Evolutionary conservation across 2,113 vertebrate species (phyloP), one percentile per base, ranked within the genome.

Genomic region (Aphyosemion australe): DNA sequence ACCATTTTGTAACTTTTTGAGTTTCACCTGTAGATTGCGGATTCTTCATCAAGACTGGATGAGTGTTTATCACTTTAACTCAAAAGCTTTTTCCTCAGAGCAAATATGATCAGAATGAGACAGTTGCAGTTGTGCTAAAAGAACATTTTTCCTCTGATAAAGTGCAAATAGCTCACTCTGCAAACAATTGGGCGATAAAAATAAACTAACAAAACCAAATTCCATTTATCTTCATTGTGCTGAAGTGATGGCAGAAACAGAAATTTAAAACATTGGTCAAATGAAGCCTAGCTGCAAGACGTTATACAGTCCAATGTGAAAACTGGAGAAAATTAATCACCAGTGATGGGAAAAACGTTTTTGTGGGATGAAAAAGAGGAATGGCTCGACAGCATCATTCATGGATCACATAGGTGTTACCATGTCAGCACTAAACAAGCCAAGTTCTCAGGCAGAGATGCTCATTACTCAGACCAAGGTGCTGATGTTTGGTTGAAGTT

Each of bases 401-500:
- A 66, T 1, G 47, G 56, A 68, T 77, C 57, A 64, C 20, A 20
- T 26, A 59, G 48, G 55, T 47, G 47, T 62, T 71, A 64, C 68
- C 32, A 20, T 37, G 69, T 74, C 74, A 71, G 79, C 69, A 48
- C 31, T 68, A 71, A 73, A 68, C 54, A 47, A 64, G 65, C 60
- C 65, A 52, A 70, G 62, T 69, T 84, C 69, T 53, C 59, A 52
- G 21, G 49, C 65, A 61, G 41, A n/a, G 50, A 42, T 2, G 41
- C 47, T 78, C 59, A 46, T 79, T 77, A 48, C 68, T 80, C 55
- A 68, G 31, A 26, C 77, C 45, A 16, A 73, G 55, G 73, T 72
- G 80, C 72, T 66, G 50, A 69, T 74, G 67, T 77, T 76, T 72
- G 63, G 59, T 74, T 71, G 39, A 55, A 21, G 57, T 72, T 69